These are phyloP conservation scores for Brotula barbata DNA, from an alignment of 2,797 vertebrate species.

Conservation along the genomic window DNA sequence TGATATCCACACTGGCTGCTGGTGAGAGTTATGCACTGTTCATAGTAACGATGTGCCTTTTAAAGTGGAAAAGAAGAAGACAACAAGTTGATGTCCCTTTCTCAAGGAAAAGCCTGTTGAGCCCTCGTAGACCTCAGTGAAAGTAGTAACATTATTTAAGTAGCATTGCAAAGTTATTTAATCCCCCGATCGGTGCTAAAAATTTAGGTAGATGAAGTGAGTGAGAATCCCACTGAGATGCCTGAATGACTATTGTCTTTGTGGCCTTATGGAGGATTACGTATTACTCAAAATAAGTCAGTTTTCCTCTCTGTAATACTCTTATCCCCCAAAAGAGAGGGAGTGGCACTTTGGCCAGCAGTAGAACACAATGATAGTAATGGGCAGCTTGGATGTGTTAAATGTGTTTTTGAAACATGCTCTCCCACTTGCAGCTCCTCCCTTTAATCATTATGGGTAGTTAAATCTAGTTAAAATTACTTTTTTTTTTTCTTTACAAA, in stretches of 20 bases:
- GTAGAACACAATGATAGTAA: conserved; percentile 32
- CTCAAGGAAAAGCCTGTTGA: background rate
- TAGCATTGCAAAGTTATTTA: background rate
- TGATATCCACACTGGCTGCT: background rate
- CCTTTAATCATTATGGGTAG: conserved; percentile 54
- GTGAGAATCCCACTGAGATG: background rate
- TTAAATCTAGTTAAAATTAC: conserved; percentile 38
- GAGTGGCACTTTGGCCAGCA: conserved; percentile 14
- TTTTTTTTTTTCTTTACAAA: no score
- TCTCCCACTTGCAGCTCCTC: conserved; percentile 15
- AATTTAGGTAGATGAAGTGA: background rate
- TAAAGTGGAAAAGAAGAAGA: background rate
- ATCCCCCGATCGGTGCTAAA: background rate
- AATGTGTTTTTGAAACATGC: conserved; percentile 39
- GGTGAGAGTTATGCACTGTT: background rate
- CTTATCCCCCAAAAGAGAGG: conserved; percentile 4
- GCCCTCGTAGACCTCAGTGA: background rate
- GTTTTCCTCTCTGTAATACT: conserved; percentile 3
- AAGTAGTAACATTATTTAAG: background rate
- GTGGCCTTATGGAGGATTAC: conserved; percentile 2
- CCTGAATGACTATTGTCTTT: background rate
- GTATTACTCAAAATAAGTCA: conserved; percentile 9
- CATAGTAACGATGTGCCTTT: background rate
- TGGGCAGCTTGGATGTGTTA: conserved; percentile 45
- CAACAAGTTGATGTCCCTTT: no score